These are phyloP conservation scores for Micrasema longulum DNA, from an alignment of 1,140 invertebrate species.

Conservation along the genomic window DNA sequence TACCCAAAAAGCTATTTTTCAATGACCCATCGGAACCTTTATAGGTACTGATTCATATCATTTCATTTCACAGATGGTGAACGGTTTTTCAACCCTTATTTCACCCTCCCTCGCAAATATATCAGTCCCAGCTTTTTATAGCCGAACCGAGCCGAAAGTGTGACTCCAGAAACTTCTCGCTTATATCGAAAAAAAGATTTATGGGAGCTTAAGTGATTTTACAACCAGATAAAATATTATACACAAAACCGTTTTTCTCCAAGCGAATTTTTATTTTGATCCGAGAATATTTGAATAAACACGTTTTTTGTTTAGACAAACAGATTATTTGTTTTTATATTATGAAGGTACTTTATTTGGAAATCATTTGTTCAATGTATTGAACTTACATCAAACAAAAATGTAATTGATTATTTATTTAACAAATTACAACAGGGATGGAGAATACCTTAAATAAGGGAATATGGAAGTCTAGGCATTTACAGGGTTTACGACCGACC, in stretches of 20 bases:
- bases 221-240: neutral
- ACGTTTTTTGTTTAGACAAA: neutral
- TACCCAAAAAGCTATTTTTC: slow-evolving; percentile 47
- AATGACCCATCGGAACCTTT: slow-evolving; percentile 46
- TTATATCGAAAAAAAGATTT: slow-evolving; percentile 29
- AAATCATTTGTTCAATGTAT: no score
- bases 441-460: no score
- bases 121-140: slow-evolving; percentile 21
- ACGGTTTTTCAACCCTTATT: slow-evolving; percentile 32
- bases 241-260: no score
- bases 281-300: no score
- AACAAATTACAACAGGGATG: no score
- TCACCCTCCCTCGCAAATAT: slow-evolving; percentile 15
- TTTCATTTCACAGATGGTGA: slow-evolving; percentile 44
- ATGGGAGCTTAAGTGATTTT: slow-evolving; percentile 22
- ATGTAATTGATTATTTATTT: no score
- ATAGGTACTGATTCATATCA: slow-evolving; percentile 50
- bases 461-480: no score
- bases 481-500: no score
- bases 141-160: neutral
- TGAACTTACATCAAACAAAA: no score
- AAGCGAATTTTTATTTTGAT: no score
- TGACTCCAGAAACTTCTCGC: slow-evolving; percentile 18
- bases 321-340: neutral
- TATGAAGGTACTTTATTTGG: no score